A percentile compares a stretch with the other conserved stretches of the same genome.
Conservation (phyloP, 2,888 invertebrate genomes). For the Apoda limacodes region DNA sequence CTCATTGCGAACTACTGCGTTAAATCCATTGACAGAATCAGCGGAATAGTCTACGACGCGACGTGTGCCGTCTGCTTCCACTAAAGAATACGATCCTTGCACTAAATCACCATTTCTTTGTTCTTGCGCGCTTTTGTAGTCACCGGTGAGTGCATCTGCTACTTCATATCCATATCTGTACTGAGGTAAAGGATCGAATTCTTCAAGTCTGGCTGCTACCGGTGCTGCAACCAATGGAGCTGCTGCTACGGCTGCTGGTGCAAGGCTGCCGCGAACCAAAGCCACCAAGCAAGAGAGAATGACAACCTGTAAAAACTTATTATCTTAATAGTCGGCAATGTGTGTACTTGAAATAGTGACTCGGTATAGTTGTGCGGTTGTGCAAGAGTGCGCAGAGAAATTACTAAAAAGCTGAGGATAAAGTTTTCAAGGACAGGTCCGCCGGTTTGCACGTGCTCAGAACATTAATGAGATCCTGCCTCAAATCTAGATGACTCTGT, state of each 20-base stretch:
- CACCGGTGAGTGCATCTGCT: conserved; percentile 47
- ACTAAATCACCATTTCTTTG: conserved; percentile 65
- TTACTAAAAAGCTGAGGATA: conserved; percentile 53
- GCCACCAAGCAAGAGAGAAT: conserved; percentile 45
- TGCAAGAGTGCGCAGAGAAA: conserved; percentile 53
- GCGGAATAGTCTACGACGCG: conserved; percentile 52
- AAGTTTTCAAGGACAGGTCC: conserved; percentile 61
- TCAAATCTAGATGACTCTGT: too few relatives aligned
- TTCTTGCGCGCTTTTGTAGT: conserved; percentile 55
- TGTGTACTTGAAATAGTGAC: conserved; percentile 66
- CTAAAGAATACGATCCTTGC: conserved; percentile 45
- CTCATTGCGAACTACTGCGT: conserved; percentile 48
- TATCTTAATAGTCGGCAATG: not conserved
- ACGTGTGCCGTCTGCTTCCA: conserved; percentile 46
- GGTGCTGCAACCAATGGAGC: conserved; percentile 34
- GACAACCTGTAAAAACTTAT: conserved; percentile 32
- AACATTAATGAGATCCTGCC: too few relatives aligned
- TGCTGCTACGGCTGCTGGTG: conserved; percentile 25
- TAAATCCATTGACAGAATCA: conserved; percentile 49
- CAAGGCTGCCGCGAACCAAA: conserved; percentile 33
- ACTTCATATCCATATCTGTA: conserved; percentile 60
- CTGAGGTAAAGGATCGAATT: conserved; percentile 69
- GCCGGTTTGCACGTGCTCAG: too few relatives aligned
- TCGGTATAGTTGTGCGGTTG: conserved; percentile 51
- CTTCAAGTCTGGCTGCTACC: conserved; percentile 34